Evolutionary conservation across 2,113 vertebrate genomes (phyloP), one percentile per base, ranked within the genome.

Genomic region (Rhea americana): DNA sequence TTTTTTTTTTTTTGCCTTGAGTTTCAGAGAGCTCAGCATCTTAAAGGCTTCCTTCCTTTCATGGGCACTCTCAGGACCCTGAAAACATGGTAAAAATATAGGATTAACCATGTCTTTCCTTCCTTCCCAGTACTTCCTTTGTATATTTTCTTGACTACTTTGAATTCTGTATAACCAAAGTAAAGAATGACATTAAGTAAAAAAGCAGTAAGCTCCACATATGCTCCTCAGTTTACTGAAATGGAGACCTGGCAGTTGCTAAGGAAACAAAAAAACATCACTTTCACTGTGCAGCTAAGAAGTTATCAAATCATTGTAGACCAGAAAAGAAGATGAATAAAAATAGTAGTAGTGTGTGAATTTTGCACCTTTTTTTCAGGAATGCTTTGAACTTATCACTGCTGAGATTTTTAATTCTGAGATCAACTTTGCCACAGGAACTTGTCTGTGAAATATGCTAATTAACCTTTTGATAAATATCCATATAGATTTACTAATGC

Each of bases 181-280:
- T 67, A 43, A 18, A 81, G 59, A 80, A 65, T 61, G 2, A 35
- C n/a, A 30, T 68, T 70, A 85, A 75, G 24, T 56, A 35, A 76
- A 55, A 61, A 20, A 89, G 30, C 50, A 76, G 50, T 25, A 92
- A 63, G 8, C 11, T 75, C 39, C 68, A 10, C 39, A 24, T 51
- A 74, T 76, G 41, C 8, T 71, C 15, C 85, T 90, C 67, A 75
- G 86, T 91, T 83, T 78, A 89, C 63, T 62, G 81, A 91, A 91
- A 81, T 59, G 4, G 70, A 70, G 47, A 74, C 59, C 39, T 74
- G 30, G n/a, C 63, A 65, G 79, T 91, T 90, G 47, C 65, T 86
- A 94, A 67, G 80, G 73, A 86, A 95, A 94, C 77, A 75, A 81
- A 95, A 93, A 85, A 22, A 13, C 30, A 81, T 21, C 15, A 28